These are phyloP conservation scores for Drosophila cardini DNA, from an alignment of 1,140 invertebrate species.

Conservation along the genomic window DNA sequence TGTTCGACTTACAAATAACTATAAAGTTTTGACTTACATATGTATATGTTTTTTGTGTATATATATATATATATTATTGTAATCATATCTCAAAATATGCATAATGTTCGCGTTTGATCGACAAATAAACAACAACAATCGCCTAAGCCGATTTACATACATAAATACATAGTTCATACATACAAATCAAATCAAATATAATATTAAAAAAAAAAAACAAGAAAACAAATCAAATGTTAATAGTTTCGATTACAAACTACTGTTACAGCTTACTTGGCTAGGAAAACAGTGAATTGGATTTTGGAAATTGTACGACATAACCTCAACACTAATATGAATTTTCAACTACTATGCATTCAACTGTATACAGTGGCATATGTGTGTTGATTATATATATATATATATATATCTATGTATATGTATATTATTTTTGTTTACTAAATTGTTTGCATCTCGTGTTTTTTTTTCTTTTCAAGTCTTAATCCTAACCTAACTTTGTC, in stretches of 20 bases:
- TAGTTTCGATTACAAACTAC: slow-evolving; percentile 25
- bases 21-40: slow-evolving; percentile 50
- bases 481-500: slow-evolving; percentile 40
- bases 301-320: slow-evolving; percentile 76
- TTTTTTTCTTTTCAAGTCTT: slow-evolving; percentile 27
- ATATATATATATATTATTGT: slow-evolving; percentile 57
- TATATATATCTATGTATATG: slow-evolving; percentile 11
- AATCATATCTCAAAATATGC: slow-evolving; percentile 34
- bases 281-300: slow-evolving; percentile 71
- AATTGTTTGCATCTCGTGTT: slow-evolving; percentile 21
- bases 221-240: slow-evolving; percentile 10
- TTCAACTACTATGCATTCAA: slow-evolving; percentile 45
- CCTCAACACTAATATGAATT: slow-evolving; percentile 65
- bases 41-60: slow-evolving; percentile 13
- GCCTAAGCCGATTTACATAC: slow-evolving; percentile 36
- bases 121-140: slow-evolving; percentile 37
- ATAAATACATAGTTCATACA: not conserved
- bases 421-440: slow-evolving; percentile 13
- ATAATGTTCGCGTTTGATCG: slow-evolving; percentile 43
- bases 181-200: slow-evolving; percentile 16
- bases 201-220: slow-evolving; percentile 26
- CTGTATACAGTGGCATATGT: slow-evolving; percentile 9
- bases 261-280: slow-evolving; percentile 59
- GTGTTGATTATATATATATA: not conserved
- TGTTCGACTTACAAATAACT: slow-evolving; percentile 64